Base-by-base conservation (phyloP, 2,888 invertebrate species). In the Podabrus alpinus region DNA sequence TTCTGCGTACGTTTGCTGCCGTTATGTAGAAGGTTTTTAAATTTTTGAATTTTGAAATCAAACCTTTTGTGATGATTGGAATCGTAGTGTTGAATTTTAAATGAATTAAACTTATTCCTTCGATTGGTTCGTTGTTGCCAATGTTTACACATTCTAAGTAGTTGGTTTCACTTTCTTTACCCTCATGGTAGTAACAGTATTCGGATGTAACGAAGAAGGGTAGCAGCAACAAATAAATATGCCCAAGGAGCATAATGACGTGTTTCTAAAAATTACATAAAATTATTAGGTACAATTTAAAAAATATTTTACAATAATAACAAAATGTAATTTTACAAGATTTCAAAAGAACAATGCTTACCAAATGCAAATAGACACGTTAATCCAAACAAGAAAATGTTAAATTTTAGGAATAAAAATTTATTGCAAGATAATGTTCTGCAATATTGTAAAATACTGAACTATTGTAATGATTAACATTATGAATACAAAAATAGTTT, bases 31-130 rank as follows among this genome's bases (percentile, higher is more conserved):
- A 29, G 2, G 76, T 76, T 71, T 73, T 76, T 19, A 76, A 71
- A 24, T 69, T 71, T 17, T 70, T 73, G n/a, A 73, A 76, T 4
- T 64, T 68, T 9, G 70, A 10, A 10, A 76, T 15, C 7, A 76
- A 17, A 2, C 21, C 29, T 24, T 71, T 73, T 21, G 59, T 62
- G 1, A 76, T 45, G 25, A 62, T 59, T 17, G 73, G 60, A 24
- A 76, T 73, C 17, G 68, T 76, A 9, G 76, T 76, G 25, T 76
- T 69, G 45, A 62, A 59, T 60, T 64, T 62, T 7, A 71, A 66
- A 21, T 76, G 73, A 10, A 76, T 67, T 25, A 76, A 59, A 24
- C 76, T 70, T 21, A 76, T 76, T 68, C 76, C 76, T 71, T 73
- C 68, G 10, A 76, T 71, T 15, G 66, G 59, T 66, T 71, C 61